phyloP scores from a whole-genome alignment of 1,140 invertebrate genomes.

The Laodelphax striatellus region DNA sequence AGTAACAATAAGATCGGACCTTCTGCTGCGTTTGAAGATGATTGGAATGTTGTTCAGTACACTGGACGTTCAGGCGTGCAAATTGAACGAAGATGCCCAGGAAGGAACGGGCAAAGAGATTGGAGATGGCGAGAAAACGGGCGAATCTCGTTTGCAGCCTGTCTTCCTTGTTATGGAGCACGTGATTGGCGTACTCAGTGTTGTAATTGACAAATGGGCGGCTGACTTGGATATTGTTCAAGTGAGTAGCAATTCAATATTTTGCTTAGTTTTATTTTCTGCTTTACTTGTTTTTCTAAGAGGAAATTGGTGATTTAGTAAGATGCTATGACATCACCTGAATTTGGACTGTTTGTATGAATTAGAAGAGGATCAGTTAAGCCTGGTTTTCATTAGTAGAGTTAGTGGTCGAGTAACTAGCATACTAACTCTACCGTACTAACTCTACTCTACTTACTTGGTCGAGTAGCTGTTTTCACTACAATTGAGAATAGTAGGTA shows the following conservation, averaged over 20 bases:
- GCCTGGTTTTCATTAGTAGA: too few relatives aligned
- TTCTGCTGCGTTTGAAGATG: conserved; percentile 51
- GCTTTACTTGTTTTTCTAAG: too few relatives aligned
- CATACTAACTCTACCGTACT: too few relatives aligned
- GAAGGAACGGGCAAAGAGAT: not conserved
- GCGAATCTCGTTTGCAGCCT: conserved; percentile 26
- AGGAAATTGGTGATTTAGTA: too few relatives aligned
- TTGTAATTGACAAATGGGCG: conserved; percentile 42
- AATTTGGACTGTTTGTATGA: too few relatives aligned
- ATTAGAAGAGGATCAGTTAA: too few relatives aligned
- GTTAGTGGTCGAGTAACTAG: too few relatives aligned
- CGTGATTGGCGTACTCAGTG: conserved; percentile 43
- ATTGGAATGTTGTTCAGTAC: conserved; percentile 54
- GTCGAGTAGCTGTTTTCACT: too few relatives aligned
- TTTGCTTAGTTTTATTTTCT: too few relatives aligned
- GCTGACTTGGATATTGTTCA: conserved; percentile 43
- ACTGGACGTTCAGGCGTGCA: conserved; percentile 35
- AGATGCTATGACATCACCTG: too few relatives aligned
- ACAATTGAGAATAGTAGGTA: too few relatives aligned
- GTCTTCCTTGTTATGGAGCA: conserved; percentile 43
- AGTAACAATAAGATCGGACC: conserved; percentile 32
- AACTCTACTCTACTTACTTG: too few relatives aligned
- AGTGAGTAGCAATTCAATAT: conserved; percentile 7
- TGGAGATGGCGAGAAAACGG: not conserved
- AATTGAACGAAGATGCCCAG: not conserved